Conservation (phyloP, 2,888 invertebrate species). For the Helobdella robusta region DNA sequence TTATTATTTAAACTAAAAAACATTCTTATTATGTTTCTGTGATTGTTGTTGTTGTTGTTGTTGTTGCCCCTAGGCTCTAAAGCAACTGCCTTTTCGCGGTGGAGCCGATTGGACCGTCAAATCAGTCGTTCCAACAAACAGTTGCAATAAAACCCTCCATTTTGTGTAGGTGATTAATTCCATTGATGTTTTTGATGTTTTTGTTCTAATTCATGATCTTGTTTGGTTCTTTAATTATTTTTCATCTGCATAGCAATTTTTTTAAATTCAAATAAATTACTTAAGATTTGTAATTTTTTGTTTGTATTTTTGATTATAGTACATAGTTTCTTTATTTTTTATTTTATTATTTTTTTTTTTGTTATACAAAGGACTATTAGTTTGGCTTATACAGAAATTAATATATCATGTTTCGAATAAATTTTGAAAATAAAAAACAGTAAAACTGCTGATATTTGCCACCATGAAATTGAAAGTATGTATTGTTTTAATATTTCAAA, state of each 20-base stretch:
- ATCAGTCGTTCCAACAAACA: no score
- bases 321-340: background rate
- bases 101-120: no score
- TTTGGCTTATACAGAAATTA: background rate
- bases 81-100: no score
- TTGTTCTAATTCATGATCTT: background rate
- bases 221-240: background rate
- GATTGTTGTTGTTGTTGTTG: no score
- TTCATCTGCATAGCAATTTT: background rate
- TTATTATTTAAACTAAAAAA: no score
- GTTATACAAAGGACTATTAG: background rate
- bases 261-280: background rate
- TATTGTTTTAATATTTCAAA: no score
- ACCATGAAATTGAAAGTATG: slow-evolving; percentile 81
- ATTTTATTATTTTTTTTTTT: no score
- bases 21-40: no score
- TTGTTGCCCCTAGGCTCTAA: no score
- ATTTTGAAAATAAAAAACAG: background rate
- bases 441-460: slow-evolving; percentile 61
- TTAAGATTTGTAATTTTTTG: slow-evolving; percentile 10
- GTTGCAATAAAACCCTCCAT: no score
- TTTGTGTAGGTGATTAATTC: slow-evolving; percentile 79
- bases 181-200: slow-evolving; percentile 65
- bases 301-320: background rate
- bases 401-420: background rate